Conservation (phyloP, 2,797 vertebrate species). For the Pseudomugil gertrudae region DNA sequence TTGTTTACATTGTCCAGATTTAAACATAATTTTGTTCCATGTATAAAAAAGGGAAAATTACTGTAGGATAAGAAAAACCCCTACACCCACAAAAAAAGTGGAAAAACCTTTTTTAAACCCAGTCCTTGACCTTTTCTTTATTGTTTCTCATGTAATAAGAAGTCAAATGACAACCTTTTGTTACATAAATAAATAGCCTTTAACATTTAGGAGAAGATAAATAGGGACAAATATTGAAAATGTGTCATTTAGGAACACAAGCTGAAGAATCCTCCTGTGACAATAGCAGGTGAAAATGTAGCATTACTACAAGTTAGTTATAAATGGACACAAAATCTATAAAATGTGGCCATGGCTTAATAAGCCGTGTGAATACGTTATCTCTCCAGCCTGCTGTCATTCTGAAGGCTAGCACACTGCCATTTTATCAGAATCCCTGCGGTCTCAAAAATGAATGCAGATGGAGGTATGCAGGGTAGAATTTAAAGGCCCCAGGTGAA, state of each 20-base stretch:
- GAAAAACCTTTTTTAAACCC: no score
- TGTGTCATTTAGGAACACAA: constrained; percentile 34
- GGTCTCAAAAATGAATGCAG: background rate
- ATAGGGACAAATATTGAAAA: constrained; percentile 18
- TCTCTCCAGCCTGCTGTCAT: background rate
- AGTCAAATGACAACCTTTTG: background rate
- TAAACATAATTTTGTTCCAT: no score
- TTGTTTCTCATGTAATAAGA: background rate
- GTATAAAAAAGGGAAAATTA: no score
- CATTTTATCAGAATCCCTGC: background rate
- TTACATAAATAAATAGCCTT: constrained; percentile 5
- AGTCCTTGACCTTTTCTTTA: no score
- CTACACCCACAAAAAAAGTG: no score
- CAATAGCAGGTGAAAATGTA: background rate
- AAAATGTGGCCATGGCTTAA: background rate
- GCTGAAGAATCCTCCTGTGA: background rate
- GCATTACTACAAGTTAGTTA: constrained; percentile 4
- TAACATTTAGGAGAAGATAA: constrained; percentile 19
- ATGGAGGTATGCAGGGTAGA: background rate
- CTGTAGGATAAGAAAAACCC: no score
- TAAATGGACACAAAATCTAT: background rate
- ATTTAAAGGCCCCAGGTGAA: background rate
- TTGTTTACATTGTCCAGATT: no score
- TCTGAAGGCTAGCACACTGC: background rate
- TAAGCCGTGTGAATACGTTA: background rate